Base-by-base conservation (phyloP, 2,797 vertebrate genomes). In the Coranthus polyacanthus region DNA sequence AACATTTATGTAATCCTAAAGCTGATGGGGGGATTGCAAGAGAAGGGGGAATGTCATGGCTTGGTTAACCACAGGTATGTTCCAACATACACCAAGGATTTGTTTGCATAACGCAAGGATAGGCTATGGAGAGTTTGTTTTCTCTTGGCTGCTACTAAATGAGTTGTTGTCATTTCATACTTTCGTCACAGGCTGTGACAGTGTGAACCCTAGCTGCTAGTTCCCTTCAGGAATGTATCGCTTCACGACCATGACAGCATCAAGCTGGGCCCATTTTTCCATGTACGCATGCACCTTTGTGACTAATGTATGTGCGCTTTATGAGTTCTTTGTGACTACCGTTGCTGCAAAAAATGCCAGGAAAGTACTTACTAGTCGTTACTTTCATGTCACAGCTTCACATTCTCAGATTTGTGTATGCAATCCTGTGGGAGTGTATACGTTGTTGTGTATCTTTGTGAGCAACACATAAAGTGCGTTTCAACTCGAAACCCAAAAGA, bases 21-120 rank as follows among this genome's bases (percentile, higher is more conserved):
- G 68, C 63, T 73, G 64, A 79, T 62, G 55, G 60, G 41, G 32
- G 74, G 34, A 6, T 17, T 56, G 37, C 12, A 34, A 42, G 20
- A 17, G 62, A 54, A 49, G 42, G 34, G 47, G 50, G 42, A 44
- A 37, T 83, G 85, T 78, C 82, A 87, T 84, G 74, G 64, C 69
- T 77, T 89, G 82, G 86, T 90, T 87, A 88, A 87, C 87, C 88
- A 77, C 88, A 88, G 84, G 81, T 89, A 89, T 89, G 84, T 87
- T 88, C 77, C 78, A 77, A 72, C 77, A 71, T 75, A 72, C 82
- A 83, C 62, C 8, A 18, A 50, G 67, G 68, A 78, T 86, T 85
- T 88, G 83, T 90, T 87, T 89, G 78, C 71, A 81, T 85, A 81
- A 70, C 37, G 60, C 68, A 59, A 67, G 65, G 55, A 76, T 67